phyloP scores from a whole-genome alignment of 2,113 vertebrate species.

The Otolemur garnettii region DNA sequence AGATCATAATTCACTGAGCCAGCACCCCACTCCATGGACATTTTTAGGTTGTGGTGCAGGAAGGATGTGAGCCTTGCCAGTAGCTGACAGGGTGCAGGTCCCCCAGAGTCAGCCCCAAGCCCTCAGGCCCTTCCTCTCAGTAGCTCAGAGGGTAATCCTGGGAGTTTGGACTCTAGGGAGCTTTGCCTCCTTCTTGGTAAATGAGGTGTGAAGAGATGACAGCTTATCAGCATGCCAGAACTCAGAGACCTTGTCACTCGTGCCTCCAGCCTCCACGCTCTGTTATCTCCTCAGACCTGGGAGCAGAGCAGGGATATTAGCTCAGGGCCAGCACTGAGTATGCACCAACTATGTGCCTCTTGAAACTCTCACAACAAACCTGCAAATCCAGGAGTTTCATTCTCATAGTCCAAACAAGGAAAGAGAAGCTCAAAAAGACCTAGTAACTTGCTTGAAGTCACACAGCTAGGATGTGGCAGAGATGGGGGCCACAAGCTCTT shows the following conservation, averaged over 20 bases:
- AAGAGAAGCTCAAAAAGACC: neutral
- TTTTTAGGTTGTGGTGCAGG: neutral
- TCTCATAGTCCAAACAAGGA: neutral
- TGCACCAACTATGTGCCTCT: neutral
- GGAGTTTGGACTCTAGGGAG: conserved; percentile 47
- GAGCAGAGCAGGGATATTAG: neutral
- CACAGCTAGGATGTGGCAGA: neutral
- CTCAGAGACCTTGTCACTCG: neutral
- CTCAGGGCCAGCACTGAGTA: neutral
- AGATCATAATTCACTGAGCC: neutral
- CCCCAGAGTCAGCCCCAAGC: neutral
- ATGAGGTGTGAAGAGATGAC: conserved; percentile 33
- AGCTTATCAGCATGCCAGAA: neutral
- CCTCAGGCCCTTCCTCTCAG: neutral
- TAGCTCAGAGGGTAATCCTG: neutral
- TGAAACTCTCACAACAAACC: neutral
- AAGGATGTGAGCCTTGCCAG: neutral
- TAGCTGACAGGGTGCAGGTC: neutral
- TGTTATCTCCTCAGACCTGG: neutral
- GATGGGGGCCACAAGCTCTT: neutral
- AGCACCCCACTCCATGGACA: rapidly evolving
- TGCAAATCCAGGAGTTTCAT: neutral
- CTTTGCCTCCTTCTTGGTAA: conserved; percentile 45
- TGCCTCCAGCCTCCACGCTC: rapidly evolving
- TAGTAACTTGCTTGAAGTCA: neutral